Percentiles rank a stretch among this genome's conserved stretches.
These are phyloP conservation scores for Cydia amplana DNA, from an alignment of 1,140 invertebrate genomes.

Conservation along the genomic window DNA sequence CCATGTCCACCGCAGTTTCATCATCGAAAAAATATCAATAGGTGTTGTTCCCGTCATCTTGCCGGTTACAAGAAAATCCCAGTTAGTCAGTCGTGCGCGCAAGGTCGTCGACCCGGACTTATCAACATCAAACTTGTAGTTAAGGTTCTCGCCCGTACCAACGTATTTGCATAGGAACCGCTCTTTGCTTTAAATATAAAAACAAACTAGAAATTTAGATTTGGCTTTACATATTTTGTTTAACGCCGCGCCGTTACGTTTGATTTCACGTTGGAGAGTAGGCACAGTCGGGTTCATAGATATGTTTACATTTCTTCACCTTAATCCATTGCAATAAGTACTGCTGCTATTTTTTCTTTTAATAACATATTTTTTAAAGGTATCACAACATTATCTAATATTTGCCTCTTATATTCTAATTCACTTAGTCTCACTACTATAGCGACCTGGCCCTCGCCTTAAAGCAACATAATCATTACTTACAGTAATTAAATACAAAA, in stretches of 20 bases:
- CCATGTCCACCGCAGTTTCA: not conserved
- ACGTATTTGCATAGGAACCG: constrained; percentile 55
- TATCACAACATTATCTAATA: too few relatives aligned
- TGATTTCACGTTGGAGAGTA: too few relatives aligned
- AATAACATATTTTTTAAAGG: too few relatives aligned
- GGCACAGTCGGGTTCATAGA: too few relatives aligned
- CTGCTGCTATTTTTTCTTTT: too few relatives aligned
- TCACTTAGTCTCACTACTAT: too few relatives aligned
- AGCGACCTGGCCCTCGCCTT: too few relatives aligned
- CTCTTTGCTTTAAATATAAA: constrained; percentile 37
- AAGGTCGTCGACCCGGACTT: constrained; percentile 71
- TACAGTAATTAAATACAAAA: too few relatives aligned
- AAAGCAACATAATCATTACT: too few relatives aligned
- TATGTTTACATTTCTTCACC: too few relatives aligned
- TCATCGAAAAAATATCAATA: constrained; percentile 47
- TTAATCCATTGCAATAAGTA: too few relatives aligned
- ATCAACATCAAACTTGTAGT: constrained; percentile 65
- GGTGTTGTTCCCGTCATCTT: constrained; percentile 55
- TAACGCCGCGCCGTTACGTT: constrained; percentile 36
- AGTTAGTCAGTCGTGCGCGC: constrained; percentile 66
- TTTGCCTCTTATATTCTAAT: too few relatives aligned
- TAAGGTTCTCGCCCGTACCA: constrained; percentile 42
- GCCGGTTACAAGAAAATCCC: constrained; percentile 63
- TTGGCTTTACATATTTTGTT: constrained; percentile 35
- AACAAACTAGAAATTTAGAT: constrained; percentile 34